These are phyloP conservation scores for Acyrthosiphon pisum DNA, from an alignment of 1,140 invertebrate genomes.

Conservation along the genomic window DNA sequence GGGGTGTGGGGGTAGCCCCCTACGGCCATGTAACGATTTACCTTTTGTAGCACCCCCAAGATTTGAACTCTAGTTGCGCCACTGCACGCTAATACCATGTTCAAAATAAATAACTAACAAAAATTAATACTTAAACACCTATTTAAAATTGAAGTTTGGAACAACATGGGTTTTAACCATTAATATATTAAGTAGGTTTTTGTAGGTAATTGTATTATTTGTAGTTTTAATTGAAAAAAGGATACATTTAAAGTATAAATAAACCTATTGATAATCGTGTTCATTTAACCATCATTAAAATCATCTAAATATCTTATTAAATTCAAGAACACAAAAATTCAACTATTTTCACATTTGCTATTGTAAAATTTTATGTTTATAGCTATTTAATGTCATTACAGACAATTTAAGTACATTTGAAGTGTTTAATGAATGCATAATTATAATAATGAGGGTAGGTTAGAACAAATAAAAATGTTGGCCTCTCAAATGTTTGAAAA, in stretches of 20 bases:
- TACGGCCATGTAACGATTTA: too few relatives aligned
- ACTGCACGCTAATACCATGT: neutral
- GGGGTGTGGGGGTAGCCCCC: too few relatives aligned
- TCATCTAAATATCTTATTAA: neutral
- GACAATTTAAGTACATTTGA: neutral
- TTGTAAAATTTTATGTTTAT: neutral
- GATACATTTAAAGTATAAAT: neutral
- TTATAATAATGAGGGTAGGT: neutral
- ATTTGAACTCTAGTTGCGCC: too few relatives aligned
- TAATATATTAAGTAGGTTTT: neutral
- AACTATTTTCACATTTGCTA: neutral
- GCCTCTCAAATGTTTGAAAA: neutral
- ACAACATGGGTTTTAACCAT: neutral
- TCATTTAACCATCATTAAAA: neutral
- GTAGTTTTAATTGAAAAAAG: neutral
- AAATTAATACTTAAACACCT: neutral
- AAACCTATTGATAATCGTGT: neutral
- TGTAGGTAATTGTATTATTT: neutral
- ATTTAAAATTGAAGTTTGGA: neutral
- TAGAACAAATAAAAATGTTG: neutral
- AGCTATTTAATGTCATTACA: neutral
- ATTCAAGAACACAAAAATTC: neutral
- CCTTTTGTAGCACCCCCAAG: too few relatives aligned
- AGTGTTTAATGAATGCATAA: neutral
- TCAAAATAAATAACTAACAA: too few relatives aligned